Evolutionary conservation across 2,797 vertebrate species (phyloP), one percentile per base, ranked within the genome.

Genomic region (Aulostomus chinensis): DNA sequence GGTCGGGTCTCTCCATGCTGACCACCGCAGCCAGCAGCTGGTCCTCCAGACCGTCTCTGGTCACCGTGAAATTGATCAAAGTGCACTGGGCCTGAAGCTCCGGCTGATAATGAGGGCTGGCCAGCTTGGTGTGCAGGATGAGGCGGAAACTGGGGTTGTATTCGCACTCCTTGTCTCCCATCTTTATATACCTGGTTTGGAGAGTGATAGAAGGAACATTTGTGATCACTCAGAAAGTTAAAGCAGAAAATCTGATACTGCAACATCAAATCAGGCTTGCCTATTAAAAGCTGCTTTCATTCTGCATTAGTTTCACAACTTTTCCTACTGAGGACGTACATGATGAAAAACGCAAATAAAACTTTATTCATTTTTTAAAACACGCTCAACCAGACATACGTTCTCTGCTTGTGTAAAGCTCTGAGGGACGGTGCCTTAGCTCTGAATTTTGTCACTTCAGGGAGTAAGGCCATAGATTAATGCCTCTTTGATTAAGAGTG

Each of bases 31-130:
- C 95, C 15, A 99, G 87, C 51, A 99, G 89, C 80, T 99, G 97
- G 63, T 99, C 96, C 78, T 98, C 96, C 54, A 99, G 80, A 9
- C 96, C 95, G 0, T 94, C 92, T 3, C 91, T 86, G 1, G 94
- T 98, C 76, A 98, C 95, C 0, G 93, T 97, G 87, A 99, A 99
- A 76, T 99, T 94, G 53, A 98, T 94, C 63, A 99, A 88, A 9
- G 96, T 99, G 80, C 95, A 95, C 86, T 99, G 97, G 2, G 96
- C 96, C 81, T 99, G 97, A 68, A 99, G 90, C 84, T 99, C 97
- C 0, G 97, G 97, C 50, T 93, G 96, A 84, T 98, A 98, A 77
- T 98, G 97, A 7, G 96, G 97, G 74, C 90, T 98, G 30, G 94
- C 94, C 22, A 98, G 85, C 78, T 97, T 99, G 8, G 96, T 97